These are phyloP conservation scores for Centrocercus urophasianus DNA, from an alignment of 2,113 vertebrate species.

Conservation along the genomic window DNA sequence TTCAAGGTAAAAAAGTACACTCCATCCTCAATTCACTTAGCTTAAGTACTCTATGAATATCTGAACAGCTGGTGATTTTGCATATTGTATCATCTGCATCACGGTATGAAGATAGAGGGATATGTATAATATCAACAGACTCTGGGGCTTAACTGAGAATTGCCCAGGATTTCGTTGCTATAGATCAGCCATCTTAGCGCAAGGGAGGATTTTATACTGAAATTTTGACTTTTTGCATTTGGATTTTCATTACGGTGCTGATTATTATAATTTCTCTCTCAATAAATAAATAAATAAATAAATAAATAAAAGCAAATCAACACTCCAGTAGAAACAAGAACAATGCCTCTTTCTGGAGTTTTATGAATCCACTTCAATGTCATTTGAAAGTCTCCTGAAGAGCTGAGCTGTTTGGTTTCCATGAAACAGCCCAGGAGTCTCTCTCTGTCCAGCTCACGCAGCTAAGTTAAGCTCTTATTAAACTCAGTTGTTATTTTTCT, in stretches of 20 bases:
- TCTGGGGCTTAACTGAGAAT: conserved; percentile 31
- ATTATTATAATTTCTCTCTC: not conserved
- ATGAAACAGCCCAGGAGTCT: conserved; percentile 25
- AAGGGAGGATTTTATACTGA: not conserved
- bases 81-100: conserved; percentile 30
- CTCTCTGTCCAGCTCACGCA: conserved; percentile 56
- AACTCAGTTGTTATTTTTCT: conserved; percentile 71
- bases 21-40: conserved; percentile 8
- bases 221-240: not conserved
- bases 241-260: not conserved
- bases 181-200: not conserved
- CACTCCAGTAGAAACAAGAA: not conserved
- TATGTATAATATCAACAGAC: conserved; percentile 14
- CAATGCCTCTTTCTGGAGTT: conserved; percentile 42
- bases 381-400: conserved; percentile 55
- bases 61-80: conserved; percentile 64
- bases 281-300: not conserved
- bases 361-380: conserved; percentile 47
- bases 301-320: not conserved
- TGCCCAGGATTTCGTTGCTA: not conserved
- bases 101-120: not conserved
- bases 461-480: conserved; percentile 71
- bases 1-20: conserved; percentile 44
- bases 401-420: conserved; percentile 27
- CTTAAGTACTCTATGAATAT: conserved; percentile 43